Conservation (phyloP, 2,888 invertebrate genomes). For the Noctua comes region DNA sequence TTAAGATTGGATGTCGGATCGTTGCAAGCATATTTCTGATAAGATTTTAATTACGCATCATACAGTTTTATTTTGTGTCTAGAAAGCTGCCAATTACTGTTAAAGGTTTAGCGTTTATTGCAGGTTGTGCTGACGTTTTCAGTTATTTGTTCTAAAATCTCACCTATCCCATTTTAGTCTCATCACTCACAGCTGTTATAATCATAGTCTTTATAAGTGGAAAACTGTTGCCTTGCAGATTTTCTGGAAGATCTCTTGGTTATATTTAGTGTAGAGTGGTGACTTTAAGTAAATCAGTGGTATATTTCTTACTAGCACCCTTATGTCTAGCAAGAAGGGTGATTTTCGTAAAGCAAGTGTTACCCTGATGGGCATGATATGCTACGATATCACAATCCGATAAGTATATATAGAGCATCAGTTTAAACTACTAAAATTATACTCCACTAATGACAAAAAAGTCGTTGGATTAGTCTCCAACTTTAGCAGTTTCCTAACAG, state of each 20-base stretch:
- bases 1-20: constrained; percentile 12
- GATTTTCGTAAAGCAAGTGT: background rate
- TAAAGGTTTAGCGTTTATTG: background rate
- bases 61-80: constrained; percentile 20
- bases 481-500: background rate
- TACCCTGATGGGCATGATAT: background rate
- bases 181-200: background rate
- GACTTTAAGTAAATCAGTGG: background rate
- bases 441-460: background rate
- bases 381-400: background rate
- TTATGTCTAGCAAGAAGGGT: background rate
- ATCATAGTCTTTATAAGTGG: background rate
- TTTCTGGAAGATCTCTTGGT: background rate
- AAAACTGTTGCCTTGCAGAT: background rate
- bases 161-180: background rate
- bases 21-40: constrained; percentile 16
- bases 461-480: background rate
- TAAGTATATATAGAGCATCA: background rate
- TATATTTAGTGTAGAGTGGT: background rate
- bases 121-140: background rate
- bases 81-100: constrained; percentile 19
- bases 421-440: background rate
- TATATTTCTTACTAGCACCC: background rate
- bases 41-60: constrained; percentile 17
- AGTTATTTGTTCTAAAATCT: background rate